Conservation (phyloP, 2,888 invertebrate species). For the Eristalis arbustorum region DNA sequence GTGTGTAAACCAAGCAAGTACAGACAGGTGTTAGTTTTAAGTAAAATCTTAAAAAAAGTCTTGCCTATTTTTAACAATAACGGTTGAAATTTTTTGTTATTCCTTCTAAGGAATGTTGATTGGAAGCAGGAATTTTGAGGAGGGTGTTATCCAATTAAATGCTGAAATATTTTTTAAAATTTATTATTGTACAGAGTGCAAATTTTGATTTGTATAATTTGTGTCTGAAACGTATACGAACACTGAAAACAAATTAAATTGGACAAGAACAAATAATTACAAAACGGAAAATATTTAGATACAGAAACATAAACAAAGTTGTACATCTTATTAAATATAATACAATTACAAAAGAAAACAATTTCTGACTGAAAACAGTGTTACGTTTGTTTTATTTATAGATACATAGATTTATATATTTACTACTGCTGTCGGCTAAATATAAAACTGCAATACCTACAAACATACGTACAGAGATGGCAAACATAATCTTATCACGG, state of each 20-base stretch:
- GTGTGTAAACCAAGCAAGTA: constrained; percentile 9
- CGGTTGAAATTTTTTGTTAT: constrained; percentile 35
- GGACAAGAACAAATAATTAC: background rate
- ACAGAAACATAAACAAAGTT: background rate
- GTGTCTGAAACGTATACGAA: background rate
- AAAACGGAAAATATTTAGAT: background rate
- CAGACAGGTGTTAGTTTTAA: constrained; percentile 14
- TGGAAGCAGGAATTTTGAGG: constrained; percentile 26
- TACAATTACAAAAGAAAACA: background rate
- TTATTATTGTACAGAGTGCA: constrained; percentile 9
- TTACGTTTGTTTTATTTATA: background rate
- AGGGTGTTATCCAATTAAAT: constrained; percentile 36
- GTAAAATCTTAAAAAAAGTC: constrained; percentile 30
- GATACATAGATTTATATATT: background rate
- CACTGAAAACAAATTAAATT: background rate
- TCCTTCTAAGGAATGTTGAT: constrained; percentile 43
- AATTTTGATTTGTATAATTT: background rate
- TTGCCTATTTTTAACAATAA: constrained; percentile 56
- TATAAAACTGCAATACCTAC: background rate
- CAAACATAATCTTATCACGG: background rate
- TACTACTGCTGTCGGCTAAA: background rate
- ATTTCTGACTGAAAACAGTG: background rate
- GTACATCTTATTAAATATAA: background rate
- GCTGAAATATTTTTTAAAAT: constrained; percentile 52
- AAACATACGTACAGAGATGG: background rate